Evolutionary conservation across 2,888 invertebrate species (phyloP), one percentile per base, ranked within the genome.

Genomic region (Stratiomys singularior): DNA sequence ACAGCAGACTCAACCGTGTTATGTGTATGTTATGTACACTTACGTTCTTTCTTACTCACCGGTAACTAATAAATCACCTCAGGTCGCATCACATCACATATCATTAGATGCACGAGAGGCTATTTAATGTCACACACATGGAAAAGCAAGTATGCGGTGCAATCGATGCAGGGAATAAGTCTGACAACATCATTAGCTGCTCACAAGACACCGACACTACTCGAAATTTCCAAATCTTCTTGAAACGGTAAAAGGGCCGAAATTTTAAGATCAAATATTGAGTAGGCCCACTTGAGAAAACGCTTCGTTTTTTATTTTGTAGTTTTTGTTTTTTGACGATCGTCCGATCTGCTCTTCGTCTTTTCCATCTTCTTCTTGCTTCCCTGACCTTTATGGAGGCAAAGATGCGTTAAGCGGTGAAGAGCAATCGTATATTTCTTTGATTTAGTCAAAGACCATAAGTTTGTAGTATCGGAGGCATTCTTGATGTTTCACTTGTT

Each of bases 161-260:
- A 74, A 58, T 74, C 60, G 74, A 74, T 60, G 74, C 74, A 74
- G 46, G 58, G 60, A 72, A 74, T 58, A 74, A 30, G 37, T 74
- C 74, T 74, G 74, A 74, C 74, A 74, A 74, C 37, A 74, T 74
- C 58, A 74, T 74, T 74, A 74, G 23, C 47, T 69, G 69, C 46
- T 69, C 69, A 69, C 15, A 58, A 60, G 60, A 58, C 11, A 37
- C 74, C 74, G 74, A 58, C 74, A 60, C 69, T 69, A 66, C 44
- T 69, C n/a, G 7, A 69, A 23, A 2, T 15, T 37, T 37, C 27
- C 58, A 18, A 63, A 77, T 76, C 60, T 52, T 77, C 74, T 74
- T 74, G 77, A 77, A 79, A 77, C 77, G 66, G 79, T 77, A 79
- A 79, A 79, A 79, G 79, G 76, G 79, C 79, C 79, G 79, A 79